phyloP scores from a whole-genome alignment of 2,797 vertebrate genomes.

The Chelidonichthys spinosus region DNA sequence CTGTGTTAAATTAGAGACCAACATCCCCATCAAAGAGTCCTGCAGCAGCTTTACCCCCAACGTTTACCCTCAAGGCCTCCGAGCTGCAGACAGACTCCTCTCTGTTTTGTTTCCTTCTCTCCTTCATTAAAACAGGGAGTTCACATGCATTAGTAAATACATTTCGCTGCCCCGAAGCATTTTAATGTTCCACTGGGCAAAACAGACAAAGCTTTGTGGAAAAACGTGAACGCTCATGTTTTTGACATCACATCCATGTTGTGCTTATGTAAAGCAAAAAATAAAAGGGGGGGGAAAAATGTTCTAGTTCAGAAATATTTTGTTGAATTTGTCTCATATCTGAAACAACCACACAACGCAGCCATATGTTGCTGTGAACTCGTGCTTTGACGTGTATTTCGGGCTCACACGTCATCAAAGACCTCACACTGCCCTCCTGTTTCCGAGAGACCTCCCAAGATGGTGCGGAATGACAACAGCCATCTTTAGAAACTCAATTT shows the following conservation, averaged over 20 bases:
- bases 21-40: conserved; percentile 62
- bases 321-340: background rate
- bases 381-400: conserved; percentile 42
- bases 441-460: conserved; percentile 65
- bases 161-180: conserved; percentile 62
- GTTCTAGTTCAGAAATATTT: background rate
- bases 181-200: conserved; percentile 59
- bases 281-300: too few species aligned
- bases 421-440: conserved; percentile 43
- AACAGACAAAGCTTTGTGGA: conserved; percentile 44
- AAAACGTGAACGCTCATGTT: conserved; percentile 53
- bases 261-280: conserved; percentile 13
- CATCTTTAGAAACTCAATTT: conserved; percentile 44
- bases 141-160: conserved; percentile 75
- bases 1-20: conserved; percentile 72
- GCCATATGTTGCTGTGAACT: conserved; percentile 36
- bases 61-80: conserved; percentile 46
- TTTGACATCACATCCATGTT: conserved; percentile 19
- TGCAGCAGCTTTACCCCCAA: conserved; percentile 54
- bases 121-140: conserved; percentile 67
- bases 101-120: conserved; percentile 61
- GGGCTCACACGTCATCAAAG: conserved; percentile 14
- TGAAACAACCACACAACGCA: background rate
- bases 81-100: conserved; percentile 48
- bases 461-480: conserved; percentile 11